These are phyloP conservation scores for Apostichopus parvimensis DNA, from an alignment of 35 echinoderm and acorn worm genomes.

Conservation along the genomic window DNA sequence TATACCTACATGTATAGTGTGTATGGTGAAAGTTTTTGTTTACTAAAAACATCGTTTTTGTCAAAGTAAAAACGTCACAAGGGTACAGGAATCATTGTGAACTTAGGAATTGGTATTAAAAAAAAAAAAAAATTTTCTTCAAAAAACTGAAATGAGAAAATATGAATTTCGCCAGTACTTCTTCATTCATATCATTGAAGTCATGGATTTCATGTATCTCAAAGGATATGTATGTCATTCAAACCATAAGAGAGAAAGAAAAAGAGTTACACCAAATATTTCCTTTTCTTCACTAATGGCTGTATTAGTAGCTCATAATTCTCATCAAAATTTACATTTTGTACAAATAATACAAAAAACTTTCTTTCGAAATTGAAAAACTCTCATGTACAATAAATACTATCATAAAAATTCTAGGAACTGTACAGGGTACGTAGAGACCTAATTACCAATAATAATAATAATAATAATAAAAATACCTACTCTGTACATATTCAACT, in stretches of 20 bases:
- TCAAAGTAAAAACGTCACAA: no score
- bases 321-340: constrained; percentile 25
- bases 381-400: constrained; percentile 51
- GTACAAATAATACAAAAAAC: constrained; percentile 44
- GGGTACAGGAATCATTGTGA: no score
- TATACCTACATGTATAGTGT: no score
- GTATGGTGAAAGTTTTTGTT: no score
- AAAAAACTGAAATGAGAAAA: no score
- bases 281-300: background rate
- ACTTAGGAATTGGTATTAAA: no score
- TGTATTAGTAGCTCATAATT: constrained; percentile 28
- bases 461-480: background rate
- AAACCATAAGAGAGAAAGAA: background rate
- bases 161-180: no score
- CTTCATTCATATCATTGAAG: no score
- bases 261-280: background rate
- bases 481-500: background rate
- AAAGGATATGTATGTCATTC: no score
- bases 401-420: constrained; percentile 37
- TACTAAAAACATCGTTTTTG: no score
- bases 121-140: no score
- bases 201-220: no score
- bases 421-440: constrained; percentile 29
- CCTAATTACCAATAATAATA: background rate
- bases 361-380: constrained; percentile 13